Conservation (phyloP, 2,113 vertebrate species). For the Condylura cristata region DNA sequence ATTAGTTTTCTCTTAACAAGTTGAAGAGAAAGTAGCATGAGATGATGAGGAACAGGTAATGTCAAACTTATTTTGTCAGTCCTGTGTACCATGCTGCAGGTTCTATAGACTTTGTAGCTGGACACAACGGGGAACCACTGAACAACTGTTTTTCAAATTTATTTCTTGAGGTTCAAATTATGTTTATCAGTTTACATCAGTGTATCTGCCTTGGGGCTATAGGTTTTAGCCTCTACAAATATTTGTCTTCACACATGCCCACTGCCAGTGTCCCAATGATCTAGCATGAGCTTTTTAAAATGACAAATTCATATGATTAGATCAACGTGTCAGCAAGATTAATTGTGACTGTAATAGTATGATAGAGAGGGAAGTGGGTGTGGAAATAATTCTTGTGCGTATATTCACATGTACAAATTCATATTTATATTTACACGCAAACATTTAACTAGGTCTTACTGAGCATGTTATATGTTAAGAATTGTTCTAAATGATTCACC, state of each 20-base stretch:
- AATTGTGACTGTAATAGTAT: background rate
- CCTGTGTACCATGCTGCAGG: too few relatives aligned
- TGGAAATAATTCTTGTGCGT: background rate
- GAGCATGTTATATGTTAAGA: background rate
- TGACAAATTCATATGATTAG: background rate
- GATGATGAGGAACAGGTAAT: background rate
- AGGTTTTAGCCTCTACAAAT: too few relatives aligned
- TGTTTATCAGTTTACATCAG: too few relatives aligned
- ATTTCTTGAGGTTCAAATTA: too few relatives aligned
- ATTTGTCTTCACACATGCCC: too few relatives aligned
- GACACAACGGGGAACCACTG: background rate
- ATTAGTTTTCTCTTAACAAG: background rate
- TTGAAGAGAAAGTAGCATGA: background rate
- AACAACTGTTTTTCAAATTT: too few relatives aligned
- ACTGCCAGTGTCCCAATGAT: too few relatives aligned
- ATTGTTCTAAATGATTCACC: background rate
- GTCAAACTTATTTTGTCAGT: background rate
- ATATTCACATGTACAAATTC: background rate
- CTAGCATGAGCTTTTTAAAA: background rate
- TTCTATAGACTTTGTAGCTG: background rate
- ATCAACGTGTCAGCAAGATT: background rate
- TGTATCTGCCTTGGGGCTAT: too few relatives aligned
- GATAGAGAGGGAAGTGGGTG: background rate
- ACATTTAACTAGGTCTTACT: background rate
- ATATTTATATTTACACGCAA: background rate